A percentile compares a stretch with the other conserved stretches of the same genome.
Conservation (phyloP, 1,140 invertebrate genomes). For the Procambarus clarkii region DNA sequence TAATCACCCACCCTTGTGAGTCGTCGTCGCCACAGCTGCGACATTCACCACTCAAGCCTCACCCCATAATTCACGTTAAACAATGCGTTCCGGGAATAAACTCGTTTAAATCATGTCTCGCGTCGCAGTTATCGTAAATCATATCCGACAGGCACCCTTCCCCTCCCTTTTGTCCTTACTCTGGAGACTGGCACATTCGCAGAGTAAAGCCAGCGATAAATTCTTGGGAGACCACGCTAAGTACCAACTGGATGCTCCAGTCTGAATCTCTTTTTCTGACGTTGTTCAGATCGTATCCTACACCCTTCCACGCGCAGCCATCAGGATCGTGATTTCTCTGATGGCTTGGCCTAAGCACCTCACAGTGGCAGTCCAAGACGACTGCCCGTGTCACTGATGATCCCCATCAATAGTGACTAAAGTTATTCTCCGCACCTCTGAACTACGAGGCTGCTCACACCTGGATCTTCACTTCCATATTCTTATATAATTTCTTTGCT, state of each 20-base stretch:
- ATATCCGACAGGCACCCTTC: background rate
- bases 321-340: no score
- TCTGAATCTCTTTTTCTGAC: no score
- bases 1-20: background rate
- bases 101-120: background rate
- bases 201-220: background rate
- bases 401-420: no score
- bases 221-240: no score
- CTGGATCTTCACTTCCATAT: no score
- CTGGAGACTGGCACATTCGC: background rate
- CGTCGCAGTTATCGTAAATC: background rate
- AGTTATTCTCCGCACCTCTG: no score
- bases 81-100: background rate
- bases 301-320: background rate
- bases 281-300: background rate
- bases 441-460: no score
- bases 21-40: background rate
- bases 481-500: no score
- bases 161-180: background rate
- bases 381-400: no score
- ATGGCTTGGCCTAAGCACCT: no score
- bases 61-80: background rate
- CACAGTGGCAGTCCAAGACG: no score
- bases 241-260: no score
- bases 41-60: background rate